phyloP scores from a whole-genome alignment of 2,888 invertebrate species.

The Arctia plantaginis region DNA sequence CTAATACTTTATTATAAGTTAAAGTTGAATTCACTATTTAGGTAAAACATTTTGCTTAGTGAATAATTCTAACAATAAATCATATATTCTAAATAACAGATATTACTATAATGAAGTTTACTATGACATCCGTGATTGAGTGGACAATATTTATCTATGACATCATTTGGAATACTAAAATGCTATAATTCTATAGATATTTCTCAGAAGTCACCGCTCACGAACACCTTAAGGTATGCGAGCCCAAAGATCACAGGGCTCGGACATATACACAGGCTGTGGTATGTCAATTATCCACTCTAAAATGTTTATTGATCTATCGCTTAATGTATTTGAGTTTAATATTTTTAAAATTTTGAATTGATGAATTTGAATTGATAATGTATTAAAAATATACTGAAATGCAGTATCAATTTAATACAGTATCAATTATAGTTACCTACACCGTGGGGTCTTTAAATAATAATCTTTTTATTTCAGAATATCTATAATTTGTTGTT shows the following conservation, averaged over 20 bases:
- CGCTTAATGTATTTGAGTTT: constrained; percentile 22
- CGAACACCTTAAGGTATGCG: constrained; percentile 49
- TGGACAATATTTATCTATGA: constrained; percentile 48
- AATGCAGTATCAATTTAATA: too few species aligned
- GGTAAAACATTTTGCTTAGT: constrained; percentile 7
- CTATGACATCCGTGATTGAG: constrained; percentile 42
- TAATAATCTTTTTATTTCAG: too few species aligned
- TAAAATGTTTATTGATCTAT: constrained; percentile 35
- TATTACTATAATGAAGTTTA: constrained; percentile 36
- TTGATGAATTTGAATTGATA: too few species aligned
- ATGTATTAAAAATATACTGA: too few species aligned
- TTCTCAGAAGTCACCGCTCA: constrained; percentile 62
- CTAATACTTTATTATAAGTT: too few species aligned
- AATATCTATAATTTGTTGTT: too few species aligned
- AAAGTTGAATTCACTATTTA: neutral
- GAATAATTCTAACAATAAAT: constrained; percentile 26
- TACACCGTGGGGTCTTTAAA: neutral
- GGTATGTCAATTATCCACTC: constrained; percentile 13
- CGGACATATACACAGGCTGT: constrained; percentile 50
- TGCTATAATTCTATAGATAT: constrained; percentile 52
- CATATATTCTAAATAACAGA: constrained; percentile 23
- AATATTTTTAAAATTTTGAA: too few species aligned
- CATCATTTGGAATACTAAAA: constrained; percentile 51
- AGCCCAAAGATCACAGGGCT: constrained; percentile 48
- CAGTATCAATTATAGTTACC: constrained; percentile 2